phyloP scores from a whole-genome alignment of 2,113 vertebrate genomes.

The Lethenteron reissneri region DNA sequence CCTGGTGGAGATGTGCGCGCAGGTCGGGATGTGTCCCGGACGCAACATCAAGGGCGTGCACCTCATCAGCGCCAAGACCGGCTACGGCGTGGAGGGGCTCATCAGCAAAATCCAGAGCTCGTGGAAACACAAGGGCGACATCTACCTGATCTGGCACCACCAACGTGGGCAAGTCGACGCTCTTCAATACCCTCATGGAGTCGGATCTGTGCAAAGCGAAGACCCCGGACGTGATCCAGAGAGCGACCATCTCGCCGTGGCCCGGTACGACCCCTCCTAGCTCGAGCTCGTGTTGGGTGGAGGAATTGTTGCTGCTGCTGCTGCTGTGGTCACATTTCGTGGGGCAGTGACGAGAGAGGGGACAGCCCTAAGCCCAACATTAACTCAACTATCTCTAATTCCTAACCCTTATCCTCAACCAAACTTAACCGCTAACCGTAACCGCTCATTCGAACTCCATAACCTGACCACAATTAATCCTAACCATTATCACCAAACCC shows the following conservation, averaged over 20 bases:
- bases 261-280: conserved; percentile 34
- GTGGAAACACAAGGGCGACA: conserved; percentile 55
- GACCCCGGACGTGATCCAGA: conserved; percentile 26
- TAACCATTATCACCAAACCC: too few relatives aligned
- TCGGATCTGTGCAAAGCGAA: conserved; percentile 67
- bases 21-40: conserved; percentile 14
- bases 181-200: conserved; percentile 55
- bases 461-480: too few relatives aligned
- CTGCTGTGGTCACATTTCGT: too few relatives aligned
- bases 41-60: conserved; percentile 28
- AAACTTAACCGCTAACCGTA: too few relatives aligned
- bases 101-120: conserved; percentile 45
- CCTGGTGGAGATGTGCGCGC: conserved; percentile 22
- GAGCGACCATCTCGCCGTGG: conserved; percentile 66
- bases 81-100: conserved; percentile 52
- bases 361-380: too few relatives aligned
- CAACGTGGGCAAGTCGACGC: conserved; percentile 70
- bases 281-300: too few relatives aligned
- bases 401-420: too few relatives aligned
- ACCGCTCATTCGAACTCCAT: too few relatives aligned
- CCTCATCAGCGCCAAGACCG: conserved; percentile 71
- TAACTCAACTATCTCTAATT: too few relatives aligned
- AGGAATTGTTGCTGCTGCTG: too few relatives aligned
- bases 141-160: conserved; percentile 58
- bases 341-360: too few relatives aligned